Conservation (phyloP, 2,888 invertebrate genomes). For the Salpingus planirostris region DNA sequence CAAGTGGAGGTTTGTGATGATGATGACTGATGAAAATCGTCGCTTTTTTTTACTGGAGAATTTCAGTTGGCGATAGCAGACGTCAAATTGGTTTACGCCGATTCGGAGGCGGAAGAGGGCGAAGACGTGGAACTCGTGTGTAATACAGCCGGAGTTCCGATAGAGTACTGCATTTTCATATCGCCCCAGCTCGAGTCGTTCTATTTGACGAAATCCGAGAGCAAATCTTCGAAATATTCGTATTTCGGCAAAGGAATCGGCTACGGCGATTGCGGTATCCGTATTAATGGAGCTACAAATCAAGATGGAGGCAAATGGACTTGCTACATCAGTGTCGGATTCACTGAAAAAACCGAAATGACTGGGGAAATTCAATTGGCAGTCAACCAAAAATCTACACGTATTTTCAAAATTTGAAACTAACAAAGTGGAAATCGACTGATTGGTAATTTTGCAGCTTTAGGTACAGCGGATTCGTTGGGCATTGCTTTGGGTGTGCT, state of each 20-base stretch:
- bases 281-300: conserved; percentile 6
- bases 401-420: too few species aligned
- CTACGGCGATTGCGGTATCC: conserved; percentile 16
- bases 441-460: too few species aligned
- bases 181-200: conserved; percentile 8
- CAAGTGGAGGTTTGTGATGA: too few species aligned
- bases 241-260: conserved; percentile 14
- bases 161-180: conserved; percentile 13
- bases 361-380: background rate
- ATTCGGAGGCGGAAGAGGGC: conserved; percentile 8
- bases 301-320: conserved; percentile 11
- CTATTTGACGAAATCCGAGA: conserved; percentile 3
- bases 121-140: conserved; percentile 11
- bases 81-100: conserved; percentile 4
- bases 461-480: background rate
- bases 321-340: conserved; percentile 11
- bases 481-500: conserved; percentile 3
- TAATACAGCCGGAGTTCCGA: conserved; percentile 9
- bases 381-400: too few species aligned
- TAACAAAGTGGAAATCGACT: too few species aligned
- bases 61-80: conserved; percentile 10
- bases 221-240: background rate
- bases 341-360: conserved; percentile 1
- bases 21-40: conserved; percentile 9
- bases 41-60: background rate